Conservation (phyloP, 2,113 vertebrate genomes). For the Origma solitaria region DNA sequence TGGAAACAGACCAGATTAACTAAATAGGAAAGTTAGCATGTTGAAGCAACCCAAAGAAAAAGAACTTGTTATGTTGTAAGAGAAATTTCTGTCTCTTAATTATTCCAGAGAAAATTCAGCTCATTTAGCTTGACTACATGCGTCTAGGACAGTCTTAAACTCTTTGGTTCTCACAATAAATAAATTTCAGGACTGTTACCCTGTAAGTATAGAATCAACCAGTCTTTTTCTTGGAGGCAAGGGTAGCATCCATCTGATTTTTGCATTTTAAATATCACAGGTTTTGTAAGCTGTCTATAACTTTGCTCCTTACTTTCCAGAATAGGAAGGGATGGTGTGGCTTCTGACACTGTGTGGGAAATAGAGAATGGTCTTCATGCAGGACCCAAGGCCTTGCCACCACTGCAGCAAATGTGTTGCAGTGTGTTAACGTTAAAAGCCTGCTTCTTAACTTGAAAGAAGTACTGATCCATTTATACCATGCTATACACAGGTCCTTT, state of each 20-base stretch:
- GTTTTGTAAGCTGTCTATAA: not conserved
- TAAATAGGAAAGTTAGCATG: not conserved
- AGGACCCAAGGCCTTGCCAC: not conserved
- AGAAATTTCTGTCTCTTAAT: not conserved
- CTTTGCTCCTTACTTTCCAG: not conserved
- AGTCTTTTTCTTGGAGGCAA: not conserved
- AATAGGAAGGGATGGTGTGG: rapidly evolving
- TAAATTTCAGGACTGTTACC: not conserved
- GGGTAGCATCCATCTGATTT: not conserved
- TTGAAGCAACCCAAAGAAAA: not conserved
- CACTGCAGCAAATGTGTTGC: not conserved
- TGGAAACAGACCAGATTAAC: not conserved
- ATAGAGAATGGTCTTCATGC: rapidly evolving
- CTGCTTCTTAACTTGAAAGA: not conserved
- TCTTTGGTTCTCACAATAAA: not conserved
- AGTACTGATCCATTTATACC: not conserved
- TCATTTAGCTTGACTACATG: not conserved
- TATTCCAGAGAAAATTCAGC: not conserved
- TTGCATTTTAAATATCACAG: not conserved
- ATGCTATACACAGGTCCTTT: not conserved
- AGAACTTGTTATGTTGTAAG: not conserved
- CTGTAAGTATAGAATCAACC: not conserved
- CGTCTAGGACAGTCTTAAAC: not conserved
- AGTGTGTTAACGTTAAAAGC: not conserved
- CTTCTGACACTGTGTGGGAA: not conserved